phyloP scores from a whole-genome alignment of 2,888 invertebrate genomes.

The Chymomyza procnemis region DNA sequence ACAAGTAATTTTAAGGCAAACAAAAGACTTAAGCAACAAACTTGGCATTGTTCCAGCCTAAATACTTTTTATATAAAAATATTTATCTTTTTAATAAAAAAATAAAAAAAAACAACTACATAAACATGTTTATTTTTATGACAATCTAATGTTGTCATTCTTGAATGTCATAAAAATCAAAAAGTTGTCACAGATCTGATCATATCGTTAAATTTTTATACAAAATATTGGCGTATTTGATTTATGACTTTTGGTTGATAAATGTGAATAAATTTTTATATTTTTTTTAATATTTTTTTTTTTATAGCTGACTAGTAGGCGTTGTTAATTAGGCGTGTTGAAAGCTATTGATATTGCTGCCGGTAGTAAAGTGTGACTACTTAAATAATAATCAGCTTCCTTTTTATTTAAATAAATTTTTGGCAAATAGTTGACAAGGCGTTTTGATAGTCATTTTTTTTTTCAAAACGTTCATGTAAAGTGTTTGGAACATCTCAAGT shows the following conservation, averaged over 20 bases:
- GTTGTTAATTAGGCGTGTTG: neutral
- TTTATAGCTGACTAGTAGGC: neutral
- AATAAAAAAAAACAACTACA: too few relatives aligned
- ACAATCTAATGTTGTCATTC: neutral
- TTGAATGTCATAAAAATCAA: neutral
- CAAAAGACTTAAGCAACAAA: slow-evolving; percentile 33
- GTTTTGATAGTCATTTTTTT: too few relatives aligned
- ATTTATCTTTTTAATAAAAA: neutral
- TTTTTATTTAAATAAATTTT: neutral
- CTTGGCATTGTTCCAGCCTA: slow-evolving; percentile 24
- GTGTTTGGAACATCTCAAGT: neutral
- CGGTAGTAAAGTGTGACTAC: neutral
- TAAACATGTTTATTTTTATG: neutral
- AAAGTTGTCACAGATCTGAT: neutral
- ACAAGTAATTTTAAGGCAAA: neutral
- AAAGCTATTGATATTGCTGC: neutral
- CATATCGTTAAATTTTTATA: neutral
- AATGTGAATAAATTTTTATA: neutral
- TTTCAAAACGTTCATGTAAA: neutral
- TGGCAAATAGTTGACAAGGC: neutral
- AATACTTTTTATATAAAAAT: neutral
- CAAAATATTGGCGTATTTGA: neutral
- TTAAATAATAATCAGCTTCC: neutral
- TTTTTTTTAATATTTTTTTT: neutral
- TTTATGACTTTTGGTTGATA: neutral